These are phyloP conservation scores for Carlito syrichta DNA, from an alignment of 2,113 vertebrate species.

Conservation along the genomic window DNA sequence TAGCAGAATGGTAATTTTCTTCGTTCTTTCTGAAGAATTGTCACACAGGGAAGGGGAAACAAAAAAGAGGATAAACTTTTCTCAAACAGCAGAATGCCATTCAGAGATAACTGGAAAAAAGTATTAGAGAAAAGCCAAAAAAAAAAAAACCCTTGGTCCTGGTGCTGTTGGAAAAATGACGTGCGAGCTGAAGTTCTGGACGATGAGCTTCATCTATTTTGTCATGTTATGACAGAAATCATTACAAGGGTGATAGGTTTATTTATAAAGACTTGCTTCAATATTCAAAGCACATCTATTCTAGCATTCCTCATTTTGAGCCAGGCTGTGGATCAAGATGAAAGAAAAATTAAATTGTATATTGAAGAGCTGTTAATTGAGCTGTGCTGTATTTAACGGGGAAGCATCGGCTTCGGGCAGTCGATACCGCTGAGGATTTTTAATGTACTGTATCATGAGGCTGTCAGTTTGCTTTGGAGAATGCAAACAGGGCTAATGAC, in stretches of 20 bases:
- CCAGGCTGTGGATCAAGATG: slow-evolving; percentile 88
- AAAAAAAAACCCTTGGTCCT: not conserved
- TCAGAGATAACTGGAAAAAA: slow-evolving; percentile 9
- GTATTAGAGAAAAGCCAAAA: not conserved
- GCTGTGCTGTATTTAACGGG: slow-evolving; percentile 86
- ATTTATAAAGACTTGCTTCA: slow-evolving; percentile 84
- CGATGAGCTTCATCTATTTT: slow-evolving; percentile 75
- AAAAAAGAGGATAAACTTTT: slow-evolving; percentile 13
- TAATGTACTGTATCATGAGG: slow-evolving; percentile 81
- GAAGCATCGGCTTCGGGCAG: slow-evolving; percentile 81
- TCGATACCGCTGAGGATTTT: slow-evolving; percentile 83
- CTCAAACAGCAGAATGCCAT: not conserved
- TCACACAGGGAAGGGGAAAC: not conserved
- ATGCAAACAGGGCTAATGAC: slow-evolving; percentile 76
- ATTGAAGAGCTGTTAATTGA: slow-evolving; percentile 92
- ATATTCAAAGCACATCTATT: slow-evolving; percentile 86
- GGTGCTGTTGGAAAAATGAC: slow-evolving; percentile 66
- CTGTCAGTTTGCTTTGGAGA: slow-evolving; percentile 83
- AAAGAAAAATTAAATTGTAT: slow-evolving; percentile 91
- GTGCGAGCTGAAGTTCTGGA: slow-evolving; percentile 54
- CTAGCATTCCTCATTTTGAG: slow-evolving; percentile 82
- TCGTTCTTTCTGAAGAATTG: slow-evolving; percentile 7
- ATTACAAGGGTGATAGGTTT: slow-evolving; percentile 85
- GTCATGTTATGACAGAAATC: slow-evolving; percentile 84
- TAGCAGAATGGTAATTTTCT: slow-evolving; percentile 40